These are phyloP conservation scores for Chrysaora quinquecirrha DNA, from an alignment of 30 jellyfish, hydroid and myxozoan species.

Conservation along the genomic window DNA sequence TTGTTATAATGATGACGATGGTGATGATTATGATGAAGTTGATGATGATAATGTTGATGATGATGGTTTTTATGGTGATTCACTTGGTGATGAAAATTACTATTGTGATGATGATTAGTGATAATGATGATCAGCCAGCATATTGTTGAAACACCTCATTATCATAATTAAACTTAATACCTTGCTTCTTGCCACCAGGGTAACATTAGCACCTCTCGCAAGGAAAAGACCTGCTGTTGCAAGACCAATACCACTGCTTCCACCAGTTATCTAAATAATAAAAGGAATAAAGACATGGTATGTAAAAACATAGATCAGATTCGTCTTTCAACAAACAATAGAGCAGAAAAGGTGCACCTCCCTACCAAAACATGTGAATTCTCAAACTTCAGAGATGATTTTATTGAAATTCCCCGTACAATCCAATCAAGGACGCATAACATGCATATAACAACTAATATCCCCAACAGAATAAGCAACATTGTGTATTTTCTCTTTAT, in stretches of 20 bases:
- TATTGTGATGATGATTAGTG: too few species aligned
- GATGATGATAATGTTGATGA: too few species aligned
- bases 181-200: slow-evolving; percentile 86
- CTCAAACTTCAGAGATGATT: slow-evolving; percentile 7
- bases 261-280: slow-evolving; percentile 80
- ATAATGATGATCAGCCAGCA: too few species aligned
- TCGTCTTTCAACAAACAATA: neutral
- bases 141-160: too few species aligned
- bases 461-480: slow-evolving; percentile 17
- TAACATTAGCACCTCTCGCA: slow-evolving; percentile 61
- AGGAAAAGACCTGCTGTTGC: slow-evolving; percentile 71
- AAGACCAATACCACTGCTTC: slow-evolving; percentile 94
- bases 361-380: slow-evolving; percentile 65
- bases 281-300: neutral
- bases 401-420: slow-evolving; percentile 32
- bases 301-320: neutral
- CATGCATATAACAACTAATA: slow-evolving; percentile 22
- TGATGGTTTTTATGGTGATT: too few species aligned
- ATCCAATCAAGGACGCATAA: slow-evolving; percentile 51
- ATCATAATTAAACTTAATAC: slow-evolving; percentile 29
- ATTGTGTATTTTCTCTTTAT: too few species aligned
- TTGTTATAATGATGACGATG: too few species aligned
- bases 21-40: too few species aligned
- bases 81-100: too few species aligned
- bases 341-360: too few species aligned